A percentile compares a stretch with the other conserved stretches of the same genome.
phyloP scores from a whole-genome alignment of 2,797 vertebrate genomes.

The Halcyon leucocephala region DNA sequence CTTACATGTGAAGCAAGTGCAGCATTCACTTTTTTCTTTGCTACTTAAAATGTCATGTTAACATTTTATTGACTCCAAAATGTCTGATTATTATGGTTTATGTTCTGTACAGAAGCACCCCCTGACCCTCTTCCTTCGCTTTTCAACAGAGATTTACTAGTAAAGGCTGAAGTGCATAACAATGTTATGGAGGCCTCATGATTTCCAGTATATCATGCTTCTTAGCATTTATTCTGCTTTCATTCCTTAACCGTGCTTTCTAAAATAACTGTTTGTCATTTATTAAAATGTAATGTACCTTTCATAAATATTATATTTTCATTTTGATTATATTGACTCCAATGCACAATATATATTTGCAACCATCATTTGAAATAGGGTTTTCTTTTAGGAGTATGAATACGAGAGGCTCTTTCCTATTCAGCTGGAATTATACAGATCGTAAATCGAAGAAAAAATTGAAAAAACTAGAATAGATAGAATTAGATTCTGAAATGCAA shows the following conservation, averaged over 20 bases:
- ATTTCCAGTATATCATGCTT: not conserved
- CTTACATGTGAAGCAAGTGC: not conserved
- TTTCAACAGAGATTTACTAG: slow-evolving; percentile 43
- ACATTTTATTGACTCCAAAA: not conserved
- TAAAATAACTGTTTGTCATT: not conserved
- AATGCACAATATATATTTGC: not conserved
- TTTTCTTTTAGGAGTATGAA: not conserved
- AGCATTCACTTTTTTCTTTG: not conserved
- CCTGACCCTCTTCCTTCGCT: not conserved
- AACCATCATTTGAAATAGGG: not conserved
- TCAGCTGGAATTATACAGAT: not conserved
- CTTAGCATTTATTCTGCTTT: not conserved
- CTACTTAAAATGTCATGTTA: not conserved
- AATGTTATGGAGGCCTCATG: not conserved
- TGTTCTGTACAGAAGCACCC: not conserved
- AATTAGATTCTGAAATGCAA: slow-evolving; percentile 54
- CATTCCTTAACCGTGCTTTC: not conserved
- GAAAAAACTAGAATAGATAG: not conserved
- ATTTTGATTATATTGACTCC: not conserved
- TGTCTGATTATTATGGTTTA: slow-evolving; percentile 17
- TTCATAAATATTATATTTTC: not conserved
- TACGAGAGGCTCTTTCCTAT: not conserved
- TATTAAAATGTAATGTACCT: not conserved
- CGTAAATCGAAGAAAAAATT: slow-evolving; percentile 20
- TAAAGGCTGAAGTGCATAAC: not conserved